Evolutionary conservation across 2,797 vertebrate genomes (phyloP), one percentile per base, ranked within the genome.

Genomic region (Anableps anableps): DNA sequence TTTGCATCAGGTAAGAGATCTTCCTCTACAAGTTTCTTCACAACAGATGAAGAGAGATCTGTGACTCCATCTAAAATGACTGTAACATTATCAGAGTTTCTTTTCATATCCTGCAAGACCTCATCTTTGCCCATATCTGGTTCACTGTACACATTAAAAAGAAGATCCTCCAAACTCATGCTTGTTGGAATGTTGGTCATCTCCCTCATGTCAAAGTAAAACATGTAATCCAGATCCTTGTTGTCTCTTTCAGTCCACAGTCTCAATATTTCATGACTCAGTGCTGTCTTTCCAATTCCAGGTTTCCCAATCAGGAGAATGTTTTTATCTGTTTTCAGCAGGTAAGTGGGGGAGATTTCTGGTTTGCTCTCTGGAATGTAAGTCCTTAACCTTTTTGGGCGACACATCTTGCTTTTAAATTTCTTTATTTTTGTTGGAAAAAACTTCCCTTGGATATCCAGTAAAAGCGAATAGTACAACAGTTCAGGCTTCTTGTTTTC

Each of bases 191-290:
- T 62, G 58, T 73, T 14, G 3, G 11, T 34, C 13, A 8, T 77
- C 58, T 74, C 7, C 72, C 88, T 89, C 80, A 86, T 86, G 64
- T 85, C 85, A 85, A 87, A 84, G 78, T 87, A 87, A 82, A 89
- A 85, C 81, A 87, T 87, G 80, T 87, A 89, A 50, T 87, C 80
- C 1, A 85, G 71, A 11, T 79, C 23, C 16, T 11, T 0, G 26
- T 77, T 17, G 17, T 85, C 70, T 73, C 36, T 73, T 82, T 80
- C 75, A 73, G 78, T 38, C 88, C 83, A 89, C 21, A 84, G 88
- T 70, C 58, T 89, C 74, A 85, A 23, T 19, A 89, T 73, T 76
- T 89, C 78, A 68, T 17, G 45, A 75, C 14, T 1, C 16, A 88
- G 50, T 0, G 75, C 76, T 0, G 88, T 83, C 78, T 89, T 89